Base-by-base conservation (phyloP, 2,113 vertebrate species). In the Dipodomys spectabilis region DNA sequence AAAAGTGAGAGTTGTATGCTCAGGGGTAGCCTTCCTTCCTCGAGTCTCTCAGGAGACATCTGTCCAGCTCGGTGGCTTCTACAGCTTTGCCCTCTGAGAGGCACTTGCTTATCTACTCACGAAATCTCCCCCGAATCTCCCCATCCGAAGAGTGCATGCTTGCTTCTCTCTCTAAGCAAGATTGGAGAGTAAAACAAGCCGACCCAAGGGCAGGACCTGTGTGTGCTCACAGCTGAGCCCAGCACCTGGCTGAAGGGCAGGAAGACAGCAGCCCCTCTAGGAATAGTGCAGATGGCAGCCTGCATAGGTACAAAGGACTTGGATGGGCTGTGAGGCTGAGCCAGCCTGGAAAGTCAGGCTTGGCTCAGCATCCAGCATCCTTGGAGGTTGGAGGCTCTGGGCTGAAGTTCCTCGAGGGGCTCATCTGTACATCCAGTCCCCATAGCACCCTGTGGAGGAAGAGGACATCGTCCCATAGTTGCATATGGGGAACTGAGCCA, bases 341-440 rank as follows among this genome's bases (percentile, higher is more conserved):
- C 6, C 15, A n/a, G 32, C 83, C 65, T 4, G 69, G 22, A 32
- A 57, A 16, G 53, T 57, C 53, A 4, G 53, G 53, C 15, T 11
- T 57, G 53, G 53, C 53, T 57, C 53, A 1, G 30, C 0, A 2
- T 6, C 30, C 44, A n/a, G 64, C 28, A 28, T 10, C 6, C 1
- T 0, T 2, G 19, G 9, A 49, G 20, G 68, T 45, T 69, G 0
- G 0, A 22, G 45, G 44, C 12, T 7, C 22, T 0, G 1, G 2
- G 9, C 22, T 35, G 57, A 20, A 64, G 62, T 80, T 5, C 35
- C 45, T 13, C 15, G 53, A 57, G 53, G 53, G 53, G 30, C 45
- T 35, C 23, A 3, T 11, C 67, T 2, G 10, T 39, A 53, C 25
- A 28, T 57, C 28, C 23, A 19, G 22, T 23, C 27, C 35, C 86